These are phyloP conservation scores for Blastomussa wellsi DNA, from an alignment of 92 coral and sea anemone species.

Conservation along the genomic window DNA sequence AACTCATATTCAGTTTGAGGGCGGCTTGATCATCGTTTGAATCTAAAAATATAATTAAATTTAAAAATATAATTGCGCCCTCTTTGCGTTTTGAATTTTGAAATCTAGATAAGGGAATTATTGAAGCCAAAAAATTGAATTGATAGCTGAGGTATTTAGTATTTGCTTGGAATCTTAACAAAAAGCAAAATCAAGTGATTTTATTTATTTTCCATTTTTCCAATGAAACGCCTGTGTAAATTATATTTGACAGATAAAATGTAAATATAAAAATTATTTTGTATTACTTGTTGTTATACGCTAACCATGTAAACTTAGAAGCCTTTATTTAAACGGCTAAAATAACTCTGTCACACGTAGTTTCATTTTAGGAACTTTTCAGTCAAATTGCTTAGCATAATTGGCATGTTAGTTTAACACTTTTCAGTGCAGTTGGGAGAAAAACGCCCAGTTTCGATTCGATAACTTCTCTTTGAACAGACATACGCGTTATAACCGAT, in stretches of 20 bases:
- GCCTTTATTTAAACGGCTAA: not conserved
- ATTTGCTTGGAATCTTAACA: not conserved
- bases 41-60: too few species aligned
- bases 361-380: not conserved
- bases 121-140: not conserved
- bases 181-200: not conserved
- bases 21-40: not conserved
- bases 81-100: too few species aligned
- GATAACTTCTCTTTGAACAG: too few species aligned
- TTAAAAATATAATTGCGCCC: too few species aligned
- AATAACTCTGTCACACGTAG: not conserved
- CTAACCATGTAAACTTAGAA: not conserved
- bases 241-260: not conserved
- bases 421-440: not conserved
- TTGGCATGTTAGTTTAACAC: too few species aligned
- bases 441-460: too few species aligned
- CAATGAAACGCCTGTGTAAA: not conserved
- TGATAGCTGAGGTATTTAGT: not conserved
- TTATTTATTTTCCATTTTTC: not conserved
- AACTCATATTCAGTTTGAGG: not conserved
- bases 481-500: too few species aligned
- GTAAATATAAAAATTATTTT: not conserved
- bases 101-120: not conserved
- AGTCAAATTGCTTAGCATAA: too few species aligned
- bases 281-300: not conserved